A percentile compares a stretch with the other conserved stretches of the same genome.
Conservation (phyloP, 2,797 vertebrate genomes). For the Aselliscus stoliczkanus region DNA sequence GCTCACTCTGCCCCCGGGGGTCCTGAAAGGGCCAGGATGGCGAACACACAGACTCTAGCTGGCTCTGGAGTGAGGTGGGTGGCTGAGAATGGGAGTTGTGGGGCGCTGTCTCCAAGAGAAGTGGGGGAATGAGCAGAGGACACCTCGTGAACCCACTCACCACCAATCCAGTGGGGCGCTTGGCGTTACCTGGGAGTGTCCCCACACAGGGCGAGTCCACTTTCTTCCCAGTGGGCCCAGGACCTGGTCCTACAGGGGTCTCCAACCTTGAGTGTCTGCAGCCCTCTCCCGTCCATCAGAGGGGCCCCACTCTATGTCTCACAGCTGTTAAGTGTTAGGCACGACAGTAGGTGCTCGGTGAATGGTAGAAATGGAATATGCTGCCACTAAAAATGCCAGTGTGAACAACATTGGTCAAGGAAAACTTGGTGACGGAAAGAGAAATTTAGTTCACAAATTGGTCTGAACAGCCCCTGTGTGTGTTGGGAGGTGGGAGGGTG, state of each 20-base stretch:
- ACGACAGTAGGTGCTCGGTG: neutral
- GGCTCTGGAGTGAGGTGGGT: neutral
- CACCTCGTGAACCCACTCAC: too few relatives aligned
- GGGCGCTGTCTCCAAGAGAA: neutral
- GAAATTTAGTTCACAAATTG: neutral
- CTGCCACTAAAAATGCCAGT: neutral
- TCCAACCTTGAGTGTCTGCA: neutral
- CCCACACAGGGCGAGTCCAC: neutral
- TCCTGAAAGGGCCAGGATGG: neutral
- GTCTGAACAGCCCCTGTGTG: neutral
- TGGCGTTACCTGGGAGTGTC: neutral
- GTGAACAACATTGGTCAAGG: neutral
- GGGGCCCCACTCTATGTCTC: neutral
- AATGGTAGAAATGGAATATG: neutral
- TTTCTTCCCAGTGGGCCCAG: neutral
- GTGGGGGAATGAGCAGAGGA: neutral
- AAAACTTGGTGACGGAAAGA: neutral
- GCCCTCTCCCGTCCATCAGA: neutral
- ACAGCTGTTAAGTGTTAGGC: neutral
- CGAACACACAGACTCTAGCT: neutral
- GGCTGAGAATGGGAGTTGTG: neutral
- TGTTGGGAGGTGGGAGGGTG: neutral
- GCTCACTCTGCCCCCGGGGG: neutral
- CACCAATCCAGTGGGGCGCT: neutral
- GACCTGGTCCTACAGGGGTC: neutral